A percentile compares a stretch with the other conserved stretches of the same genome.
Conservation (phyloP, 2,797 vertebrate genomes). For the Sciurus carolinensis region DNA sequence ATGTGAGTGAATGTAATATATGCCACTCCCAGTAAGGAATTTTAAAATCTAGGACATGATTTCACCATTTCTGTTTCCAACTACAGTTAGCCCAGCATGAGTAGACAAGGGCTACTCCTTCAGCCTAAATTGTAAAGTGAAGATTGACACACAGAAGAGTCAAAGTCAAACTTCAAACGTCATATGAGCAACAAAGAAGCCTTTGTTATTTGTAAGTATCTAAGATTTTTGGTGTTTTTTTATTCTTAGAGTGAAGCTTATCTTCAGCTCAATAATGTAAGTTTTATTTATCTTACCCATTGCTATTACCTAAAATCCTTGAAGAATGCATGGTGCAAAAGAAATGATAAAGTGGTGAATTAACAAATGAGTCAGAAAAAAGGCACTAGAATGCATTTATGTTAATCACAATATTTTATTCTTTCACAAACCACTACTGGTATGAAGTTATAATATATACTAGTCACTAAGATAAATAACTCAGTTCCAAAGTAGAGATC, state of each 20-base stretch:
- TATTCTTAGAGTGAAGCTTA: background rate
- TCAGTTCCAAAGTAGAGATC: background rate
- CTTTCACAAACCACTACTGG: background rate
- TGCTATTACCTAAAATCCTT: background rate
- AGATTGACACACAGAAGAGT: background rate
- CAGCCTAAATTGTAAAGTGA: background rate
- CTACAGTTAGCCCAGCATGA: background rate
- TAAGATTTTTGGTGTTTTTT: background rate
- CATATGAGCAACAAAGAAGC: background rate
- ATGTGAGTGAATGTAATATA: background rate
- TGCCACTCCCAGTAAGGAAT: slow-evolving; percentile 17
- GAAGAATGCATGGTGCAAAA: background rate
- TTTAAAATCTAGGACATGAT: background rate
- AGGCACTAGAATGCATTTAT: background rate
- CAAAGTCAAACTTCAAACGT: slow-evolving; percentile 17
- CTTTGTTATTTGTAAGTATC: background rate
- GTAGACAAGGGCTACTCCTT: background rate
- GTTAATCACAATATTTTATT: slow-evolving; percentile 3
- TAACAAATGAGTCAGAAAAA: slow-evolving; percentile 23
- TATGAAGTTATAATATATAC: slow-evolving; percentile 33
- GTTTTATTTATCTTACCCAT: background rate
- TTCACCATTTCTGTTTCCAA: background rate
- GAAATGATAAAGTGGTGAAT: background rate
- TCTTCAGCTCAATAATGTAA: background rate
- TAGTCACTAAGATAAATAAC: slow-evolving; percentile 59